These are phyloP conservation scores for Eupleurogrammus muticus DNA, from an alignment of 2,797 vertebrate genomes.

Conservation along the genomic window DNA sequence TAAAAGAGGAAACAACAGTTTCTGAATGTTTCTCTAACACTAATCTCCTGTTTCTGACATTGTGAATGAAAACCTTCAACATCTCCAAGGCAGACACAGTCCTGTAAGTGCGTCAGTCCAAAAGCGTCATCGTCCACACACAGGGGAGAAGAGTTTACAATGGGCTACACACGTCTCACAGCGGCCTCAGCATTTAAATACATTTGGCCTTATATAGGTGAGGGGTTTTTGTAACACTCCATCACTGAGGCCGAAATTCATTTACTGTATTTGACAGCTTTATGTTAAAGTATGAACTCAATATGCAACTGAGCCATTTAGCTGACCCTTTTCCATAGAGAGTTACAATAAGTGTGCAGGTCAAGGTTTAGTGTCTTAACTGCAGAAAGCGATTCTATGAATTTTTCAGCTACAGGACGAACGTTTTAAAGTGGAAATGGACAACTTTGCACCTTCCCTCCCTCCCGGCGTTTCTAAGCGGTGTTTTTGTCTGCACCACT, in stretches of 20 bases:
- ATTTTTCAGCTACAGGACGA: background rate
- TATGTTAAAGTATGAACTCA: background rate
- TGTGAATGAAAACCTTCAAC: slow-evolving; percentile 20
- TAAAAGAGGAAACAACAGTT: slow-evolving; percentile 3
- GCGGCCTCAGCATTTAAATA: slow-evolving; percentile 11
- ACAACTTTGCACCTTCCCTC: too few relatives aligned
- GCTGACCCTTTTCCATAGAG: slow-evolving; percentile 8
- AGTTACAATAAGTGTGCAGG: background rate
- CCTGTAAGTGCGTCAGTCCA: slow-evolving; percentile 6
- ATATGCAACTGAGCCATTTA: background rate
- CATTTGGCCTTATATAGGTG: slow-evolving; percentile 17
- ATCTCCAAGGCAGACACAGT: slow-evolving; percentile 7
- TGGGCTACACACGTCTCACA: slow-evolving; percentile 5
- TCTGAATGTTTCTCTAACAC: slow-evolving; percentile 50
- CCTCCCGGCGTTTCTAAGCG: too few relatives aligned
- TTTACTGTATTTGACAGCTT: background rate
- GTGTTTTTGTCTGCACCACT: too few relatives aligned
- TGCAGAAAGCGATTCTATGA: background rate
- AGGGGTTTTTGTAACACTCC: background rate
- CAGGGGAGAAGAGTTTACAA: slow-evolving; percentile 31
- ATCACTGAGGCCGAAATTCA: background rate
- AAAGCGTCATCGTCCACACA: slow-evolving; percentile 9
- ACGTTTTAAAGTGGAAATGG: too few relatives aligned
- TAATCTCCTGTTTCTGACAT: slow-evolving; percentile 20
- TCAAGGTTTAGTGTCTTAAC: background rate